A percentile compares a stretch with the other conserved stretches of the same genome.
Conservation (phyloP, 2,888 invertebrate species). For the Cerceris ruficornis region DNA sequence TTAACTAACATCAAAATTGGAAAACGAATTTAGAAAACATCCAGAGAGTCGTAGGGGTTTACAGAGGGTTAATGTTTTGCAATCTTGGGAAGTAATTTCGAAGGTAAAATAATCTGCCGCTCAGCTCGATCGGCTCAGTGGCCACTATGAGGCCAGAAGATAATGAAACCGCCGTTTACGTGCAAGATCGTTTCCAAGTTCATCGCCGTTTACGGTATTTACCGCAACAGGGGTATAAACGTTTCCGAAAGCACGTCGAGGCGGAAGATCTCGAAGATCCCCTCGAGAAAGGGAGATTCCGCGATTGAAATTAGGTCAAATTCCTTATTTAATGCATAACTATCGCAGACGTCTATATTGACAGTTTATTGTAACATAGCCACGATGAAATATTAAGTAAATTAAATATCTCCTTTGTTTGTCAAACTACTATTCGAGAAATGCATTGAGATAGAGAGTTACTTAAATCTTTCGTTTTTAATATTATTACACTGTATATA, state of each 20-base stretch:
- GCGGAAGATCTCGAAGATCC: slow-evolving; percentile 54
- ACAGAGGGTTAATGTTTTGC: slow-evolving; percentile 9
- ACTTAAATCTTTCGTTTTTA: no score
- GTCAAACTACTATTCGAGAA: no score
- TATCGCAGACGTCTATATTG: slow-evolving; percentile 66
- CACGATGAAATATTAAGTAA: slow-evolving; percentile 49
- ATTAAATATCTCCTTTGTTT: background rate
- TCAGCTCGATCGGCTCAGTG: slow-evolving; percentile 30
- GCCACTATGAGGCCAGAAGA: slow-evolving; percentile 42
- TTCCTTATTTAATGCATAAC: slow-evolving; percentile 75
- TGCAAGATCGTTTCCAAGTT: slow-evolving; percentile 56
- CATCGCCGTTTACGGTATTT: slow-evolving; percentile 60
- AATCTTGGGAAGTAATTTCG: slow-evolving; percentile 24
- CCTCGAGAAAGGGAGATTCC: slow-evolving; percentile 49
- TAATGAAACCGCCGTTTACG: slow-evolving; percentile 62
- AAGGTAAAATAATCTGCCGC: slow-evolving; percentile 25
- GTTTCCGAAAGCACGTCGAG: slow-evolving; percentile 56
- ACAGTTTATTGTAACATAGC: slow-evolving; percentile 10
- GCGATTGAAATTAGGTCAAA: slow-evolving; percentile 70
- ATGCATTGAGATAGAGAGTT: no score
- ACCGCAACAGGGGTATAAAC: slow-evolving; percentile 60
- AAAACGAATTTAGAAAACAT: background rate
- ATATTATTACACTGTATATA: no score
- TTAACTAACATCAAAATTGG: background rate
- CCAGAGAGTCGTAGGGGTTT: no score